Evolutionary conservation across 2,113 vertebrate species (phyloP), one percentile per base, ranked within the genome.

Genomic region (Myotis davidii): DNA sequence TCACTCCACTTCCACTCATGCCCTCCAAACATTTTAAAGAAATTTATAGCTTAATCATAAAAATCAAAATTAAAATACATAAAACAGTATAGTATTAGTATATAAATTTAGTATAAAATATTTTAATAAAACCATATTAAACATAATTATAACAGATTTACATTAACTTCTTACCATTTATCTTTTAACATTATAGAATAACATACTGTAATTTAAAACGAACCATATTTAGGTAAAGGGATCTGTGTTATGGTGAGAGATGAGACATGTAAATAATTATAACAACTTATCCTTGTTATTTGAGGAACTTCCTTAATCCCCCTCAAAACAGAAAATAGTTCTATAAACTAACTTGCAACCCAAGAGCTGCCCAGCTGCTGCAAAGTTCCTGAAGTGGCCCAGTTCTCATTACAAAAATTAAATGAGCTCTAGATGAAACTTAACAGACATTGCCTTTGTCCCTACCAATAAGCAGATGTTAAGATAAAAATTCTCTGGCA

Each of bases 341-440:
- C 39, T 83, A 94, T 72, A 91, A 85, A 85, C 13, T 56, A 85
- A 77, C 45, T 67, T 84, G 59, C 18, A 92, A 32, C 29, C 39
- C 83, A 61, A 34, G 34, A 90, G 45, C 39, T 82, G 29, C 37
- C 37, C 21, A 73, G 37, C 17, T 90, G 23, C 50, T 79, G 13
- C 12, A 7, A 18, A 56, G 89, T 72, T 87, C 72, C 76, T 79
- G 20, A 21, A 50, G 81, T 48, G 18, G 42, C 17, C 76, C 10
- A 48, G 54, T 48, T 93, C 64, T 89, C 32, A 74, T 21, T 65
- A 88, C 6, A 84, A 89, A 95, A 87, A 84, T 86, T 87, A 94
- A 72, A 73, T 69, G 74, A 91, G 21, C 27, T 76, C 65, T 54
- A 88, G 93, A 54, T 42, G 48, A 90, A 96, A 94, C 61, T 89